Conservation (phyloP, 2,113 vertebrate genomes). For the Egretta garzetta region DNA sequence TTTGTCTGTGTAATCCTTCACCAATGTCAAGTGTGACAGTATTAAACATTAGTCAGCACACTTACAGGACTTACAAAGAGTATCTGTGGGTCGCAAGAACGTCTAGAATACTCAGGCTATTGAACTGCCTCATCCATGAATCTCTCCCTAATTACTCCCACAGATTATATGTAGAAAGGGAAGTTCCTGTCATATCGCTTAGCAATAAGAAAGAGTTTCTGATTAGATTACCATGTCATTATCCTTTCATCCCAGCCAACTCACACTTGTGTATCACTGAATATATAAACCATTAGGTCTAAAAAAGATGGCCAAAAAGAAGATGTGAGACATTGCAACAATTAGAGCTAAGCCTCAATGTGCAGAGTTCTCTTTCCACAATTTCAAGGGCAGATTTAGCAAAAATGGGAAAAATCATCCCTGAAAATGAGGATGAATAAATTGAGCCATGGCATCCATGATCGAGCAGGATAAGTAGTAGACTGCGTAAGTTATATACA, state of each 20-base stretch:
- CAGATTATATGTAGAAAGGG: background rate
- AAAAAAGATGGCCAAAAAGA: background rate
- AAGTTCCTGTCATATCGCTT: background rate
- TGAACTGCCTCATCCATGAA: background rate
- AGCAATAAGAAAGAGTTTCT: background rate
- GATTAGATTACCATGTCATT: background rate
- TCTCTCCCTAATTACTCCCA: background rate
- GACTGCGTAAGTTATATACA: accelerated
- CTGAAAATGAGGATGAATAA: background rate
- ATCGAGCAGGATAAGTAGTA: background rate
- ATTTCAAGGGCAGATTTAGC: background rate
- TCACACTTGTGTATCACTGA: background rate
- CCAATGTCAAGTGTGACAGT: background rate
- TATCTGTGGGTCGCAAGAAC: background rate
- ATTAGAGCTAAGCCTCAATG: background rate
- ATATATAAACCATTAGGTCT: background rate
- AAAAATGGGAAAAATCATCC: background rate
- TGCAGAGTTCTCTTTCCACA: background rate
- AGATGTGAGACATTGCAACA: background rate
- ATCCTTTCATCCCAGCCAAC: background rate
- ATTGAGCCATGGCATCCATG: background rate
- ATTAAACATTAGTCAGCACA: background rate
- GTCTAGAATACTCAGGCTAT: background rate
- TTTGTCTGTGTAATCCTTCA: background rate
- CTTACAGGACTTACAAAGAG: background rate